These are phyloP conservation scores for Lepilemur septentrionalis DNA, from an alignment of 2,797 vertebrate species.

Conservation along the genomic window DNA sequence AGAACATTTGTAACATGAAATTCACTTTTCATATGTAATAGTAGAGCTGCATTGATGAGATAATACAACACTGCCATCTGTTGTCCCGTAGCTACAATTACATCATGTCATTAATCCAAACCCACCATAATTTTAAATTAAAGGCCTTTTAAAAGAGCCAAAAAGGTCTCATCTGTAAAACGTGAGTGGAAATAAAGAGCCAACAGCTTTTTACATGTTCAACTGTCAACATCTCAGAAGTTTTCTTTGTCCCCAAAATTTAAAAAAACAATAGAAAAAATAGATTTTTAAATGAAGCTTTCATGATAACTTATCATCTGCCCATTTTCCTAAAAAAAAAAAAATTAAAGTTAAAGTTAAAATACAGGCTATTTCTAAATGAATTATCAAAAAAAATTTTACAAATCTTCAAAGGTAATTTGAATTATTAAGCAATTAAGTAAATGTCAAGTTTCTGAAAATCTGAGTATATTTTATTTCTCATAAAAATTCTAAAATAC, in stretches of 20 bases:
- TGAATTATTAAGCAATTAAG: conserved; percentile 2
- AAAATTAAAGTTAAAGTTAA: neutral
- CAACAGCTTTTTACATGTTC: neutral
- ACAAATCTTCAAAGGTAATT: neutral
- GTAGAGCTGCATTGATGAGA: neutral
- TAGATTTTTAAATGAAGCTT: conserved; percentile 20
- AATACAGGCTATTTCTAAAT: neutral
- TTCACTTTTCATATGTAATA: neutral
- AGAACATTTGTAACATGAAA: conserved; percentile 37
- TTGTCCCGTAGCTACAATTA: conserved; percentile 50
- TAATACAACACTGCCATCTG: conserved; percentile 74
- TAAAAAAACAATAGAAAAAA: neutral
- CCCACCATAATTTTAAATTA: neutral
- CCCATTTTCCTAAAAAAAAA: neutral
- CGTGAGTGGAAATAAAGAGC: neutral
- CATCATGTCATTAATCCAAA: conserved; percentile 25
- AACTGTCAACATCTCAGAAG: neutral
- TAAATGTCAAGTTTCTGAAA: neutral
- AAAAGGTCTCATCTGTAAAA: neutral
- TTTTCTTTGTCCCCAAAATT: neutral
- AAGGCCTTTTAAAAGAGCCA: neutral
- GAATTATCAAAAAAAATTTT: neutral
- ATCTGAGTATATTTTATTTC: neutral
- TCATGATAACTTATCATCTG: conserved; percentile 7
- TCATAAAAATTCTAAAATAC: conserved; percentile 13